phyloP scores from a whole-genome alignment of 2,888 invertebrate genomes.

The Meghimatium bilineatum region DNA sequence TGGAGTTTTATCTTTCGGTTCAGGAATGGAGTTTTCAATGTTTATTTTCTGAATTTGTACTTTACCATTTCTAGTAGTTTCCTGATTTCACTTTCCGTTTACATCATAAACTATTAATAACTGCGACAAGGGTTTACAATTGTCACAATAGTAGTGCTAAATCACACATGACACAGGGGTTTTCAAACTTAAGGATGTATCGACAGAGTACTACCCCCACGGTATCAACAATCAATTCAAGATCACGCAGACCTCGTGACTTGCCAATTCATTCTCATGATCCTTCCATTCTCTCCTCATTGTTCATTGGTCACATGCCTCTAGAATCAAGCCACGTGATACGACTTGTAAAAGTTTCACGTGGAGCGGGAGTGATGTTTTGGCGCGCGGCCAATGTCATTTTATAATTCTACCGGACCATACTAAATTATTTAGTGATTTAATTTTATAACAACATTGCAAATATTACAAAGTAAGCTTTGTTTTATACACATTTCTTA shows the following conservation, averaged over 20 bases:
- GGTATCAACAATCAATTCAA: too few species aligned
- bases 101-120: too few species aligned
- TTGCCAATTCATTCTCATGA: background rate
- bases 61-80: too few species aligned
- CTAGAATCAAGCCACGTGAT: background rate
- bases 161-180: too few species aligned
- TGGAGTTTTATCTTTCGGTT: too few species aligned
- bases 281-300: conserved; percentile 25
- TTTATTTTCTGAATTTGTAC: too few species aligned
- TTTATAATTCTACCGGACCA: conserved; percentile 1
- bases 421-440: background rate
- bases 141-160: too few species aligned
- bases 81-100: too few species aligned
- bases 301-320: conserved; percentile 36
- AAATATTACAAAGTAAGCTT: conserved; percentile 22
- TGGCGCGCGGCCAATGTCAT: conserved; percentile 33
- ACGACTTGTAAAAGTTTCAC: background rate
- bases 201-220: too few species aligned
- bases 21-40: too few species aligned
- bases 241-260: background rate
- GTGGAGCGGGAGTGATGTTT: conserved; percentile 29
- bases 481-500: background rate
- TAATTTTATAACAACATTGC: conserved; percentile 39
- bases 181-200: too few species aligned
- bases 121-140: too few species aligned